Base-by-base conservation (phyloP, 2,113 vertebrate species). In the Aleadryas rufinucha region DNA sequence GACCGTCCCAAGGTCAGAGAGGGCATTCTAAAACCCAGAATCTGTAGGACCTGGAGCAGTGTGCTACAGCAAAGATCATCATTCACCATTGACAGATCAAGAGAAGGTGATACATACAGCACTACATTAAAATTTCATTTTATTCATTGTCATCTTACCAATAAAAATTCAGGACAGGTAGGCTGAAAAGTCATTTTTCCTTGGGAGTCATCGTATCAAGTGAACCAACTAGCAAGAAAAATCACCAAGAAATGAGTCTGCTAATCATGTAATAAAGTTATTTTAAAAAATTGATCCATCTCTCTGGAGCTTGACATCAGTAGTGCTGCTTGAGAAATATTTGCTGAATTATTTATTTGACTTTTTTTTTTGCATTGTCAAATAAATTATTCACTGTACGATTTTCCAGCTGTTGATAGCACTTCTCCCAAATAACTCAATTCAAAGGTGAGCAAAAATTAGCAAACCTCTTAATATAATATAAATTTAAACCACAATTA, bases 311-410 rank as follows among this genome's bases (percentile, higher is more conserved):
- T 49, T 41, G 80, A 66, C 69, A 96, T 81, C 71, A 78, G 85
- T 49, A 42, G 35, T 86, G 26, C 17, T 64, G 76, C 71, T 56
- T 5, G 28, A 95, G 80, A 84, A 92, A 71, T 84, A 93, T 42
- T 93, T 71, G 24, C 68, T 95, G 90, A 94, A 96, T 96, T 94
- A 96, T 93, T 96, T 94, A 96, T 91, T 80, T 74, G 35, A 66
- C 44, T 61, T 30, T 74, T 77, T 81, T 78, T 88, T 81, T 70
- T 64, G 21, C n/a, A 49, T 93, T 94, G 90, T 89, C 86, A 87
- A 80, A 90, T 96, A 64, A 93, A 93, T 94, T 85, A 93, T 96
- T 95, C 80, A 94, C 42, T 18, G 13, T 21, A 49, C 2, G 33
- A 57, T 89, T 91, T 91, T 69, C 90, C 66, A 90, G 70, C 83